Evolutionary conservation across 1,140 invertebrate species (phyloP), one percentile per base, ranked within the genome.

Genomic region (Atta cephalotes): DNA sequence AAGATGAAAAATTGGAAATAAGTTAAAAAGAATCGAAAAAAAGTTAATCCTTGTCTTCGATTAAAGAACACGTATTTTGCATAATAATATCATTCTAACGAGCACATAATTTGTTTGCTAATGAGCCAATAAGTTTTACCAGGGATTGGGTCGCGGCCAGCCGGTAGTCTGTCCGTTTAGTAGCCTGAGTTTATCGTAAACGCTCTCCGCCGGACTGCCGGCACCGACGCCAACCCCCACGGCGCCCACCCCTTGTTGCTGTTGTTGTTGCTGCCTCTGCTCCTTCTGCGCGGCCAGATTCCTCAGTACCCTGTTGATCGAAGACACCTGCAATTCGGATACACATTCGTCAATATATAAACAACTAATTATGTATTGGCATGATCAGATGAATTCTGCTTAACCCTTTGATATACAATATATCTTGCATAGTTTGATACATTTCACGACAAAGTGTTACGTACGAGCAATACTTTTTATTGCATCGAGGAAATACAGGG

Each of bases 221-320:
- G 94, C 94, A 56, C 94, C 95, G 56, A 96, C 92, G 80, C 96
- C 94, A 12, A 94, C 95, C 1, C 93, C 94, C n/a, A 94, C 95
- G 7, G 93, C 95, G 53, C 90, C 85, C 58, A 92, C 93, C 85
- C 93, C 94, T 86, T 93, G 95, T 76, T 92, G 94, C 81, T 93
- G 95, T 81, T 93, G 95, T 51, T 89, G 96, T 56, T 95, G 95
- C 71, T 93, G 94, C 63, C 96, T 96, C 90, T 97, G 97, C 92
- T 98, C 98, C 91, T 98, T 99, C 94, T 99, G 98, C 7, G 98
- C 98, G 0, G 98, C 98, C 78, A 99, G 96, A 95, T 99, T 99
- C 62, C 99, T 96, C 87, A 99, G 96, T n/a, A 99, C 99, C 88
- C 99, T 97, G 95, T 99, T 99, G 91, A 99, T 99, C n/a, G 98